A percentile compares a stretch with the other conserved stretches of the same genome.
phyloP scores from a whole-genome alignment of 2,113 vertebrate species.

The Scalopus aquaticus region DNA sequence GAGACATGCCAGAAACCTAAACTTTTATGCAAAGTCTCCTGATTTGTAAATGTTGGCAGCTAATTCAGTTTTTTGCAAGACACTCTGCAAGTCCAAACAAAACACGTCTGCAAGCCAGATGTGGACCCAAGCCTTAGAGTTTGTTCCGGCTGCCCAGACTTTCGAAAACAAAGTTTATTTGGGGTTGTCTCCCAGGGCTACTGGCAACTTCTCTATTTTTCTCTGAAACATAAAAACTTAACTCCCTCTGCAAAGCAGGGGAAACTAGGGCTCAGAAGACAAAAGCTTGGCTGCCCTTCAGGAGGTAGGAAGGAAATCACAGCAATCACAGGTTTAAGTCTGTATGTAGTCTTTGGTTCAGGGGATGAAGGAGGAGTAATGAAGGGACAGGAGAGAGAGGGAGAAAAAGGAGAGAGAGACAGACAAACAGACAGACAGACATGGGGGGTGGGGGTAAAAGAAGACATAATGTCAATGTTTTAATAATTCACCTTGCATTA shows the following conservation, averaged over 20 bases:
- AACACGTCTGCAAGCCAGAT: conserved; percentile 44
- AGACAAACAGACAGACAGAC: no score
- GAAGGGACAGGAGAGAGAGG: accelerated
- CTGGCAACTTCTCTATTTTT: conserved; percentile 65
- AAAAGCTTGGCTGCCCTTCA: background rate
- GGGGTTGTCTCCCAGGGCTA: background rate
- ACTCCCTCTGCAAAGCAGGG: conserved; percentile 31
- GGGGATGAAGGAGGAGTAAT: accelerated
- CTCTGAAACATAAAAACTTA: conserved; percentile 48
- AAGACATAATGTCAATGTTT: background rate
- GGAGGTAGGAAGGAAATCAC: background rate
- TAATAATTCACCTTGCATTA: background rate
- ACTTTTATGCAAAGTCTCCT: conserved; percentile 19
- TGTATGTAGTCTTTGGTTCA: background rate
- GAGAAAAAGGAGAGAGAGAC: no score
- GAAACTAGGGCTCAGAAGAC: background rate
- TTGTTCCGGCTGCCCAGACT: background rate
- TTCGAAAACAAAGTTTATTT: conserved; percentile 58
- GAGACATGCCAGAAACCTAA: background rate
- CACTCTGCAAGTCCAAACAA: conserved; percentile 9
- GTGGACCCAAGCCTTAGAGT: background rate
- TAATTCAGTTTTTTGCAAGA: background rate
- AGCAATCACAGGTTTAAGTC: background rate
- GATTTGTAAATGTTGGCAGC: background rate
- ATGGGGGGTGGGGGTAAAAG: background rate